These are phyloP conservation scores for Holothuria scabra DNA, from an alignment of 53 echinoderm and acorn worm species.

Conservation along the genomic window DNA sequence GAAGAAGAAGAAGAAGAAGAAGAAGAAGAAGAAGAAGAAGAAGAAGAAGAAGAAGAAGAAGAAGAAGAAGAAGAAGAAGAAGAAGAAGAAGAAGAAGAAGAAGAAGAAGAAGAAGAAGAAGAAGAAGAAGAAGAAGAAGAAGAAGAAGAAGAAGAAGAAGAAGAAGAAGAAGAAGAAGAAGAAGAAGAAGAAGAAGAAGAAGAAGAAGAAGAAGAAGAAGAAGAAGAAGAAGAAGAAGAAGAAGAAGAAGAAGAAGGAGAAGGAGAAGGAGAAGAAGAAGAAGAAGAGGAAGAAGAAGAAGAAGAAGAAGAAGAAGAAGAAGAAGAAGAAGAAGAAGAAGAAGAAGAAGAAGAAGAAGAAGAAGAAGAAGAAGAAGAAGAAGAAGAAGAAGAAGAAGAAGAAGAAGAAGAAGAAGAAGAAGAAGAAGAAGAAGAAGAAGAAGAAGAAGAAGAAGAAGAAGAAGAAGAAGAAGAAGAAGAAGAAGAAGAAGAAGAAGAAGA, in stretches of 20 bases:
- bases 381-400: conserved; percentile 3
- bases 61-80: not conserved
- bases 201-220: not conserved
- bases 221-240: not conserved
- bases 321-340: conserved; percentile 23
- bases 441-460: conserved; percentile 26
- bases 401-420: conserved; percentile 10
- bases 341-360: conserved; percentile 9
- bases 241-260: not conserved
- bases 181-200: not conserved
- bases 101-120: not conserved
- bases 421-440: conserved; percentile 17
- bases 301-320: conserved; percentile 13
- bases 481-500: conserved; percentile 12
- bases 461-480: conserved; percentile 21
- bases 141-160: not conserved
- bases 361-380: not conserved
- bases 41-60: conserved; percentile 2
- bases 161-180: not conserved
- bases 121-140: not conserved
- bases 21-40: conserved; percentile 5
- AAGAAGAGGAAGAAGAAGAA: not conserved
- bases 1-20: not conserved
- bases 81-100: not conserved
- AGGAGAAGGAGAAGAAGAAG: not conserved